A percentile compares a stretch with the other conserved stretches of the same genome.
Evolutionary conservation across 2,113 vertebrate genomes (phyloP).

Genomic region (Struthio camelus): DNA sequence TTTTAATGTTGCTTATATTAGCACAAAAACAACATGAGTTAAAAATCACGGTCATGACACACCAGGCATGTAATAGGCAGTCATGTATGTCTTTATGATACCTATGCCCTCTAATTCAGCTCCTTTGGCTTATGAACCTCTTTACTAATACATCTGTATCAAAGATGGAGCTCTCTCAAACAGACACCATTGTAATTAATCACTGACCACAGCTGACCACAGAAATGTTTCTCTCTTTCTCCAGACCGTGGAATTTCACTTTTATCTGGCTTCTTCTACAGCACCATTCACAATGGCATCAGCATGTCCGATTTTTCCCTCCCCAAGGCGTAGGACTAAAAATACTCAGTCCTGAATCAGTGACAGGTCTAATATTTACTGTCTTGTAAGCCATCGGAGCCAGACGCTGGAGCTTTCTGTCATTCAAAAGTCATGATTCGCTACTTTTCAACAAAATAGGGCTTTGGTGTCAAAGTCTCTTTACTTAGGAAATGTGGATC

Average conservation of each 20-base stretch:
- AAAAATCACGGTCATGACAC: background rate
- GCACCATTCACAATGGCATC: background rate
- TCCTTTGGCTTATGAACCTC: background rate
- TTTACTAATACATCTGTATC: background rate
- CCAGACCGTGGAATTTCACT: background rate
- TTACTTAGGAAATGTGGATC: background rate
- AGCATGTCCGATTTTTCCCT: background rate
- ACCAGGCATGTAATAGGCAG: background rate
- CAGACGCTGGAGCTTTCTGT: background rate
- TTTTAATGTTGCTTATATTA: background rate
- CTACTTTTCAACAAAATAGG: background rate
- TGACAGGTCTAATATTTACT: conserved; percentile 17
- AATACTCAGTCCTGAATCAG: background rate
- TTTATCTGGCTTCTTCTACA: background rate
- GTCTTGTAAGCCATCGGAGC: background rate
- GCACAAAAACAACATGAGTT: background rate
- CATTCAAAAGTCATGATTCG: background rate
- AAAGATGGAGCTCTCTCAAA: background rate
- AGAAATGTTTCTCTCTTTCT: background rate
- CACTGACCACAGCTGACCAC: background rate
- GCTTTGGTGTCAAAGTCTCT: background rate
- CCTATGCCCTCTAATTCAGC: background rate
- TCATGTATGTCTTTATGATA: background rate
- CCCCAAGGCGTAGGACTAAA: background rate
- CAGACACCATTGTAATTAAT: background rate